Percentiles rank a stretch among this genome's conserved stretches.
These are phyloP conservation scores for Craseonycteris thonglongyai DNA, from an alignment of 2,113 vertebrate species.

Conservation along the genomic window DNA sequence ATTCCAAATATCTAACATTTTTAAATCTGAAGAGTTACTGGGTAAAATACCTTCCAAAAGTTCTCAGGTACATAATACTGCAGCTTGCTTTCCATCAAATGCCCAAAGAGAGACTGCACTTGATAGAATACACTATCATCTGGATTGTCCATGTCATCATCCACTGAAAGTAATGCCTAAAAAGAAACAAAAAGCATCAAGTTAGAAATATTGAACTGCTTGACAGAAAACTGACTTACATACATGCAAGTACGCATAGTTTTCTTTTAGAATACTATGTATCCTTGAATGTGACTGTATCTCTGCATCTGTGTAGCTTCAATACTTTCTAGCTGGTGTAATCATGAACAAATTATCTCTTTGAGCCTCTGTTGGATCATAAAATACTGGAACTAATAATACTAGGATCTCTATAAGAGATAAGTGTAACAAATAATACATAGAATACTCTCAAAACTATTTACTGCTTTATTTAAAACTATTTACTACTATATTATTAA, in stretches of 20 bases:
- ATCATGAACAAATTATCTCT: background rate
- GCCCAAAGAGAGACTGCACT: constrained; percentile 97
- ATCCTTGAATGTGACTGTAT: background rate
- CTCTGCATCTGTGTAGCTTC: background rate
- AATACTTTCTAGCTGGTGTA: background rate
- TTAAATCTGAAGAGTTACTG: background rate
- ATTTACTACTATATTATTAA: background rate
- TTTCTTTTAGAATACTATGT: background rate
- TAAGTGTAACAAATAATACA: background rate
- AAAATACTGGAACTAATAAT: background rate
- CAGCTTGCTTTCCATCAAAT: constrained; percentile 99
- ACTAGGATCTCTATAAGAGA: background rate
- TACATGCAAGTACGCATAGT: rapidly evolving
- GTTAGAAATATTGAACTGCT: background rate
- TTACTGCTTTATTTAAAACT: background rate
- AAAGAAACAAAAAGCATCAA: background rate
- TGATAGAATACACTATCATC: constrained; percentile 98
- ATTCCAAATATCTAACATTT: background rate
- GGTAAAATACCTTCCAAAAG: constrained; percentile 93
- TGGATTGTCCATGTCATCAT: constrained; percentile 96
- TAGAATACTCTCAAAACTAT: background rate
- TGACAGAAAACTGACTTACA: background rate
- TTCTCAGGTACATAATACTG: constrained; percentile 99
- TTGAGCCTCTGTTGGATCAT: background rate
- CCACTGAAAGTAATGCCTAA: constrained; percentile 94